Evolutionary conservation across 2,888 invertebrate genomes (phyloP), one percentile per base, ranked within the genome.

Genomic region (Reticulitermes lucifugus): DNA sequence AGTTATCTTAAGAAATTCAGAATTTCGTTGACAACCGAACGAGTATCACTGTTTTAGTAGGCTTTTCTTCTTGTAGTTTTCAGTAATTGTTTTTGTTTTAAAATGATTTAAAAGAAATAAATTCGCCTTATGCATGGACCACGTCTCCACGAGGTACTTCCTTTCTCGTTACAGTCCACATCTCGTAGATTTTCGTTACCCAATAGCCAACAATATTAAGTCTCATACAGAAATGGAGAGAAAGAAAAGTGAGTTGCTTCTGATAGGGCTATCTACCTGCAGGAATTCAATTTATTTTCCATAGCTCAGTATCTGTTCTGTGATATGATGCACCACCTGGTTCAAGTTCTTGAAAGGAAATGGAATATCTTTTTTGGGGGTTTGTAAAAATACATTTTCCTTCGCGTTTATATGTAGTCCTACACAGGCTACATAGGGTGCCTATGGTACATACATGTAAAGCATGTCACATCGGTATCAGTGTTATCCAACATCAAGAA

Each of bases 291-390:
- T 80, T 80, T 60, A 22, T 79, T 22, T 79, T 79, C 51, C 46
- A 46, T 60, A 59, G 80, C 59, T 60, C 41, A 59, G 60, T 60
- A 80, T 80, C 80, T 80, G 60, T 29, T 14, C 60, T 22, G 59
- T 41, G 59, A 60, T 80, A 60, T 80, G 80, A 80, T 22, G 60
- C 59, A 80, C 35, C 29, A 35, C 80, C 35, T 25, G 51, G 35
- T 80, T 41, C 41, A 80, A 12, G 60, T 41, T 59, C 35, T 60
- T 80, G 21, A 80, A 59, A 80, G 80, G 80, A 80, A 80, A 80
- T 80, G 80, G 80, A 80, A 80, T 41, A 59, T 80, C 80, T 60
- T 60, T 55, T 35, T 80, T 60, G 55, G 60, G 35, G 80, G 80
- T 80, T 71, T n/a, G 70, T 65, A 73, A 71, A 81, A 70, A 70